phyloP scores from a whole-genome alignment of 2,113 vertebrate species.

The Lepisosteus osseus region DNA sequence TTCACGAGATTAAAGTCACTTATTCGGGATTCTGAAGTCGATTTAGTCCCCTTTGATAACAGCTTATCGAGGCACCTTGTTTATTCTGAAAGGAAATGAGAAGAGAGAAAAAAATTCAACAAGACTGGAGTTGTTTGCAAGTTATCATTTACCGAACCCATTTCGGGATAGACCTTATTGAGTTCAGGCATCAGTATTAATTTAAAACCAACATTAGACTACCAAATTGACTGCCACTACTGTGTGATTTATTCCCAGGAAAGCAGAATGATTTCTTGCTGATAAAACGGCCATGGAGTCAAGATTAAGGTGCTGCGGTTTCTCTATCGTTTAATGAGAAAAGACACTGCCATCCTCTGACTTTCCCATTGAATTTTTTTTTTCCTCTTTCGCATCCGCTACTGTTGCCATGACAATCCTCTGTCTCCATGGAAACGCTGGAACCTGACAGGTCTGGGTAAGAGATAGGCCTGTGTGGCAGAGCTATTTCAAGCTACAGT shows the following conservation, averaged over 20 bases:
- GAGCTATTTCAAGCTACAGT: slow-evolving; percentile 39
- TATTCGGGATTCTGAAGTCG: slow-evolving; percentile 45
- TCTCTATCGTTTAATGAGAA: slow-evolving; percentile 43
- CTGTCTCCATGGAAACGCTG: slow-evolving; percentile 44
- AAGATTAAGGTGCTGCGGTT: slow-evolving; percentile 35
- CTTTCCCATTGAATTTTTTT: slow-evolving; percentile 38
- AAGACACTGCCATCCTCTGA: slow-evolving; percentile 38
- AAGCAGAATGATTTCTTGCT: slow-evolving; percentile 34
- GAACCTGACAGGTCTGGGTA: slow-evolving; percentile 54
- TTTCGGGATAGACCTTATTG: slow-evolving; percentile 21
- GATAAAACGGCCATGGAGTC: slow-evolving; percentile 39
- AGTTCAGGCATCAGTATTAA: slow-evolving; percentile 33
- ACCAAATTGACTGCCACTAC: slow-evolving; percentile 34
- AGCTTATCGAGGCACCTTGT: slow-evolving; percentile 27
- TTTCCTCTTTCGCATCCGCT: slow-evolving; percentile 32
- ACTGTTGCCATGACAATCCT: slow-evolving; percentile 59
- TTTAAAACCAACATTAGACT: slow-evolving; percentile 38
- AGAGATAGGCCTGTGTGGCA: slow-evolving; percentile 33
- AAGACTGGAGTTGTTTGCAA: slow-evolving; percentile 19
- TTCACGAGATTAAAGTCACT: slow-evolving; percentile 48
- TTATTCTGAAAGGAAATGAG: slow-evolving; percentile 14
- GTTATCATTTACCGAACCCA: background rate
- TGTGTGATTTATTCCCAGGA: slow-evolving; percentile 37
- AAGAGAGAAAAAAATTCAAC: slow-evolving; percentile 22
- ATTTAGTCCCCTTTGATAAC: slow-evolving; percentile 41